Conservation (phyloP, 2,888 invertebrate genomes). For the Chymomyza fuscimana region DNA sequence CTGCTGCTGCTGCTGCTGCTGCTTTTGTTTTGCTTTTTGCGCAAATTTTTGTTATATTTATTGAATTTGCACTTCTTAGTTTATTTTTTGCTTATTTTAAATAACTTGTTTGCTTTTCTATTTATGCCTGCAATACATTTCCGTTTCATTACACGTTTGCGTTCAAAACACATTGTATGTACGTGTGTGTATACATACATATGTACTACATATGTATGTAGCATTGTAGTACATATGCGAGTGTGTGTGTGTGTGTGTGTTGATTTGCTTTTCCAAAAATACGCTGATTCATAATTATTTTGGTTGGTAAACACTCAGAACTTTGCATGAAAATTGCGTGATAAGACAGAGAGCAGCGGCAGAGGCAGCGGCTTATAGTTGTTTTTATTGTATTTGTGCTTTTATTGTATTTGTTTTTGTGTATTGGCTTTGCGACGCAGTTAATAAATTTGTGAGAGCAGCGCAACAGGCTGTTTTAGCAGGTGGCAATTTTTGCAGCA, state of each 20-base stretch:
- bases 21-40: constrained; percentile 10
- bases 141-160: constrained; percentile 38
- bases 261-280: constrained; percentile 16
- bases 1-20: neutral
- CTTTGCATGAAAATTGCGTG: constrained; percentile 35
- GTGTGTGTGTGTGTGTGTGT: constrained; percentile 15
- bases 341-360: constrained; percentile 37
- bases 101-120: constrained; percentile 5
- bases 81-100: constrained; percentile 14
- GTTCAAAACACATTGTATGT: neutral
- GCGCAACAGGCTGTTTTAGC: neutral
- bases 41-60: neutral
- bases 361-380: neutral
- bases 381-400: neutral
- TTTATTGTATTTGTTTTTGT: constrained; percentile 1
- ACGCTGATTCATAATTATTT: constrained; percentile 69
- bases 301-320: constrained; percentile 45
- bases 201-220: too few relatives aligned
- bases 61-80: neutral
- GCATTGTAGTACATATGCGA: neutral
- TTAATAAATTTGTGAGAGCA: neutral
- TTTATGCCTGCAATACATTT: constrained; percentile 26
- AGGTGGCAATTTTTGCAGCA: neutral
- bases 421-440: neutral
- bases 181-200: neutral